phyloP scores from a whole-genome alignment of 2,888 invertebrate genomes.

The Trimorus sp. region DNA sequence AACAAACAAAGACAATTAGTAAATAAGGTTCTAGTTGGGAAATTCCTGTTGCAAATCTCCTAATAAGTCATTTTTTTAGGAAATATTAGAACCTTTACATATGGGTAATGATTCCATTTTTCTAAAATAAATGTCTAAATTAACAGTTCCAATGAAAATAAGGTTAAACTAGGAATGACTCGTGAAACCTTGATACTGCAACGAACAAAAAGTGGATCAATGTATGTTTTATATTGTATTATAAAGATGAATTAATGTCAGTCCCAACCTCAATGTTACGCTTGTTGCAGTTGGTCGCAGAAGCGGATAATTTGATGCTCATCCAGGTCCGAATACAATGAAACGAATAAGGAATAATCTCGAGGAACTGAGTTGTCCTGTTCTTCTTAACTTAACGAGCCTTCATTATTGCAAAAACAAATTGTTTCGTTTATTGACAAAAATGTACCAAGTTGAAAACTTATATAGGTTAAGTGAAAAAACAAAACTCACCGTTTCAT shows the following conservation, averaged over 20 bases:
- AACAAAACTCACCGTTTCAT: slow-evolving; percentile 11
- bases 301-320: background rate
- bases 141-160: too few species aligned
- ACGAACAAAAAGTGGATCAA: too few species aligned
- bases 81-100: too few species aligned
- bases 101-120: too few species aligned
- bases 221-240: too few species aligned
- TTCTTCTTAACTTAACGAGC: slow-evolving; percentile 10
- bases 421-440: background rate
- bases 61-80: too few species aligned
- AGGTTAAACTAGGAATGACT: too few species aligned
- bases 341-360: slow-evolving; percentile 6
- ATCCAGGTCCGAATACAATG: slow-evolving; percentile 9
- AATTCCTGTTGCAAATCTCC: too few species aligned
- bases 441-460: background rate
- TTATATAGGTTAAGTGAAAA: background rate
- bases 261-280: background rate
- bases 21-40: too few species aligned
- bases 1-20: too few species aligned
- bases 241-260: background rate
- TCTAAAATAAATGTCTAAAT: too few species aligned
- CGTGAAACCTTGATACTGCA: too few species aligned
- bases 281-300: background rate
- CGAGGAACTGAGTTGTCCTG: background rate
- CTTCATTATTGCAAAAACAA: background rate